phyloP scores from a whole-genome alignment of 1,140 invertebrate species.

The Eriosoma lanigerum region DNA sequence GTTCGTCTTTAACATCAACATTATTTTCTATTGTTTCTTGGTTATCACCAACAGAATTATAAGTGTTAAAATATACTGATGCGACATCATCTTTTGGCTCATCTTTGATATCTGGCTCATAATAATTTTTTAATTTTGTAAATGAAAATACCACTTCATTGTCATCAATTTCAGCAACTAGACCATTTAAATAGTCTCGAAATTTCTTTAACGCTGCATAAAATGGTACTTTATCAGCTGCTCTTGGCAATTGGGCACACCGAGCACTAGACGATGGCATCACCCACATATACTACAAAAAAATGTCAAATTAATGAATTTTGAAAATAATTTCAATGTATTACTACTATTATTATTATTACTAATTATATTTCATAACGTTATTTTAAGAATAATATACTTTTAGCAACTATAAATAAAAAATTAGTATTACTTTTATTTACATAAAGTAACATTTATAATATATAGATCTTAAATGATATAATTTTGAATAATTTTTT shows the following conservation, averaged over 20 bases:
- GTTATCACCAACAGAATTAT: constrained; percentile 56
- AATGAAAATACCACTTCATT: constrained; percentile 89
- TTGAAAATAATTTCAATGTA: neutral
- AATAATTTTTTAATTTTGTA: constrained; percentile 65
- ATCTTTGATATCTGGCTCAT: constrained; percentile 57
- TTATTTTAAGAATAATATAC: no score
- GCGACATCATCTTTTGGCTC: constrained; percentile 56
- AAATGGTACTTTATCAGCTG: constrained; percentile 95
- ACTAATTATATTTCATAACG: no score
- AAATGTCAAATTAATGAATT: constrained; percentile 51
- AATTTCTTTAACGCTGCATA: constrained; percentile 93
- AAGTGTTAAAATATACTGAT: constrained; percentile 44
- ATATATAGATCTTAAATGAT: no score
- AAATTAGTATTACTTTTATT: no score
- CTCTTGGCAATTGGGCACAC: constrained; percentile 91
- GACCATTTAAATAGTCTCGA: constrained; percentile 89
- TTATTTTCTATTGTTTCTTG: constrained; percentile 56
- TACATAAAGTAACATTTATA: no score
- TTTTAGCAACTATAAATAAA: no score
- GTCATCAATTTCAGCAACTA: constrained; percentile 83
- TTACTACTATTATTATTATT: no score
- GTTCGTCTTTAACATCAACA: constrained; percentile 57
- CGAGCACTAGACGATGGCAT: constrained; percentile 97
- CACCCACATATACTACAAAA: constrained; percentile 92
- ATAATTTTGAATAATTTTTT: no score